Base-by-base conservation (phyloP, 2,797 vertebrate genomes). In the Gymnopithys bicolor region DNA sequence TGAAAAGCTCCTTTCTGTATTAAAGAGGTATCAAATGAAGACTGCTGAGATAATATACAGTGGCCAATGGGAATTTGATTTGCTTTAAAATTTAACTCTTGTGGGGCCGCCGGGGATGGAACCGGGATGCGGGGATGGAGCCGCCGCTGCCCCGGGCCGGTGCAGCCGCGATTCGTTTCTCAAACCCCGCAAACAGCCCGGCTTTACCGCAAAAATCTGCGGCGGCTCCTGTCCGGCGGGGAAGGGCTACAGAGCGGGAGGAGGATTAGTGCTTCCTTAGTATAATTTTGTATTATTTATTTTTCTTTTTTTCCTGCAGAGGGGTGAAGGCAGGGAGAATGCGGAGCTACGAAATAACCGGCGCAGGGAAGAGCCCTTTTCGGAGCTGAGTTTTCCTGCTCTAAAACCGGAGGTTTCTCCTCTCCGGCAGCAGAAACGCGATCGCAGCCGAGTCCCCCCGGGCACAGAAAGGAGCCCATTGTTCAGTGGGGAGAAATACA, bases 11-110 rank as follows among this genome's bases (percentile, higher is more conserved):
- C 97, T 97, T 97, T 98, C 98, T 98, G 98, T 98, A 98, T 98
- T 98, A 98, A 98, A 98, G 98, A 98, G 97, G 98, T 98, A 98
- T 98, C 98, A 98, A 98, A 98, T 98, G 98, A 98, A 98, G 97
- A 96, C 95, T 88, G 95, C 95, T 94, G 96, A 97, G 97, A 96
- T 98, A 98, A 98, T 98, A 98, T 98, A 98, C 98, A 98, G 98
- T 98, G 98, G 98, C 97, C 98, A 98, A 98, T 96, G 95, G 97
- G 98, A 98, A 98, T 98, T 98, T 98, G 98, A 98, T 98, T 98
- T 98, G 98, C 98, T 98, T 98, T 98, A 98, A 98, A 98, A 98
- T 98, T 98, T 98, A 98, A 98, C 98, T 98, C 96, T 97, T 98
- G 79, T 89, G 89, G 92, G 90, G 89, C 91, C 68, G 86, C 94